Evolutionary conservation across 1,140 invertebrate species (phyloP).

Genomic region (Orius insidiosus): DNA sequence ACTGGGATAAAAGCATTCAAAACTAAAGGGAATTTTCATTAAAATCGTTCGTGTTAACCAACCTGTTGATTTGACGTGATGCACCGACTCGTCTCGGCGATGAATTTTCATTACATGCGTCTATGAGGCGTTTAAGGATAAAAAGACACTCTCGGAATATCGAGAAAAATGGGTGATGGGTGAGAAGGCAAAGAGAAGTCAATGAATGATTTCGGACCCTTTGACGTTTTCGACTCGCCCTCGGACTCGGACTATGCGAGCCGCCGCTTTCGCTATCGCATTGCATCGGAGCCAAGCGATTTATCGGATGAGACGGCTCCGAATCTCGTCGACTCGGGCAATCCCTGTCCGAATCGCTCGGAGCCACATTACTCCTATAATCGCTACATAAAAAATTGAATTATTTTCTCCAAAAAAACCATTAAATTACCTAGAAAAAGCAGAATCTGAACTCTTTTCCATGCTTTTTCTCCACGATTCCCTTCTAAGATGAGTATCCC

Average conservation of each 20-base stretch:
- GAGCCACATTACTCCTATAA: conserved; percentile 72
- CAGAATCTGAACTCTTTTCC: conserved; percentile 79
- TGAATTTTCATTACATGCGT: conserved; percentile 89
- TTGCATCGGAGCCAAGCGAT: conserved; percentile 13
- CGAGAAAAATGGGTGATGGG: conserved; percentile 97
- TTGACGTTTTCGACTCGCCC: conserved; percentile 64
- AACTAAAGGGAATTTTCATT: conserved; percentile 18
- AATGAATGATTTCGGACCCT: conserved; percentile 74
- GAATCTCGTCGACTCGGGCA: conserved; percentile 49
- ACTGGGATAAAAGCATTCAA: conserved; percentile 37
- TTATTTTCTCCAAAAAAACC: background rate
- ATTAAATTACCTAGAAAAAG: conserved; percentile 60
- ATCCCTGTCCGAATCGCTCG: conserved; percentile 73
- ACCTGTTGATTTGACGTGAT: conserved; percentile 70
- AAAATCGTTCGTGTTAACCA: conserved; percentile 19
- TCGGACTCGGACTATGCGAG: conserved; percentile 67
- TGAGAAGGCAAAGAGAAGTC: conserved; percentile 92
- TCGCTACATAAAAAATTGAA: conserved; percentile 40
- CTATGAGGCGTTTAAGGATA: conserved; percentile 86
- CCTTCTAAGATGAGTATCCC: conserved; percentile 45
- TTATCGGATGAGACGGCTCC: conserved; percentile 28
- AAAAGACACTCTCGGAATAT: conserved; percentile 94
- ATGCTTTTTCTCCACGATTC: conserved; percentile 79
- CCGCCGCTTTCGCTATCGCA: conserved; percentile 75
- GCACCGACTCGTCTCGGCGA: conserved; percentile 72